Base-by-base conservation (phyloP, 2,113 vertebrate genomes). In the Marmota monax region DNA sequence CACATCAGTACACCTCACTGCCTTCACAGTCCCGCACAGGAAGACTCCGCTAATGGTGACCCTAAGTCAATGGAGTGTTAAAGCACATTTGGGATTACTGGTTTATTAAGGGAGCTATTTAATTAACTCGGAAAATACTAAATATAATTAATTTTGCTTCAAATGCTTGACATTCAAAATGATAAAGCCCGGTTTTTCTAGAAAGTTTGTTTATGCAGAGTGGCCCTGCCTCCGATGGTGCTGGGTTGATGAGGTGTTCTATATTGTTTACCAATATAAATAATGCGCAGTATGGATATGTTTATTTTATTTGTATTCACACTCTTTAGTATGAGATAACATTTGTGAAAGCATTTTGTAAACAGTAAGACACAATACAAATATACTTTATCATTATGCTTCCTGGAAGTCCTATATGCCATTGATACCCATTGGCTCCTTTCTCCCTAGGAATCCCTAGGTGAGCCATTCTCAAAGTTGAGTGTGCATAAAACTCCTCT, bases 201-300 rank as follows among this genome's bases (percentile, higher is more conserved):
- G 42, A 63, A 65, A 79, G 92, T 84, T 76, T 29, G 32, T 89
- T 89, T 84, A 76, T 79, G 78, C 45, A 84, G 56, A 88, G 70
- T 6, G n/a, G 48, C 37, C 51, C 11, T 69, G 94, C 72, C n/a
- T 88, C 51, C 29, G 45, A 92, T 23, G 32, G 58, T 67, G 76
- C 83, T 72, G 48, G 25, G 65, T 91, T 4, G 5, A 86, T 61
- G 83, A 91, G 32, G 42, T 85, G 3, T 73, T 48, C 72, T 37
- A 20, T 91, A 80, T 48, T 94, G 76, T 90, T 95, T 94, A 88
- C 83, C 84, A 92, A 79, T 95, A 95, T 82, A 93, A 84, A 94
- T 93, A 93, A 95, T 96, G 84, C 84, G 48, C 39, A 67, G 69
- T 65, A 77, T 67, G 34, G 45, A 53, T 86, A 32, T 87, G 79